These are phyloP conservation scores for Drosophila eohydei DNA, from an alignment of 2,888 invertebrate genomes.

Conservation along the genomic window DNA sequence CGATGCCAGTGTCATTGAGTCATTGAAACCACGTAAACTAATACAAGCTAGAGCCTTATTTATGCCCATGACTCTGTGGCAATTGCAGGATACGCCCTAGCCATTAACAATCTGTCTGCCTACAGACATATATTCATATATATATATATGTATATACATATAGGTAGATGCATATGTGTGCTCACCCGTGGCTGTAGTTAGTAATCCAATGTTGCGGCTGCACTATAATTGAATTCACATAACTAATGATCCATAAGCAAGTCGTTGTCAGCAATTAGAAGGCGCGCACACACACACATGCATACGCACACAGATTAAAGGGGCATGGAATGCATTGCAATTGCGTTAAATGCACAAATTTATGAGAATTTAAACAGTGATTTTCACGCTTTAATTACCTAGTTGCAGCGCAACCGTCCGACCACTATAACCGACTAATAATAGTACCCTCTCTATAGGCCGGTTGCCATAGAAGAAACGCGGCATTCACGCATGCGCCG, in stretches of 20 bases:
- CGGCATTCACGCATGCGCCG: constrained; percentile 35
- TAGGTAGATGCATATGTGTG: constrained; percentile 13
- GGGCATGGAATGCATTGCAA: constrained; percentile 48
- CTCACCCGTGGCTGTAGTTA: constrained; percentile 43
- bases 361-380: constrained; percentile 83
- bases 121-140: constrained; percentile 6
- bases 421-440: constrained; percentile 51
- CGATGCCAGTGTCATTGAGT: constrained; percentile 27
- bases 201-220: constrained; percentile 61
- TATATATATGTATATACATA: constrained; percentile 13
- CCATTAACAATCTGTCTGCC: constrained; percentile 38
- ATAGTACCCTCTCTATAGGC: constrained; percentile 40
- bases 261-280: constrained; percentile 52
- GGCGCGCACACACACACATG: constrained; percentile 12
- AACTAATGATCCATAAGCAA: constrained; percentile 65
- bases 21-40: constrained; percentile 7
- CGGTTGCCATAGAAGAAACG: constrained; percentile 32
- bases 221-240: constrained; percentile 74
- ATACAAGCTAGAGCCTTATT: constrained; percentile 5
- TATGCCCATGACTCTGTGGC: constrained; percentile 15
- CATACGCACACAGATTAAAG: constrained; percentile 12
- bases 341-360: constrained; percentile 79
- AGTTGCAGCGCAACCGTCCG: constrained; percentile 21
- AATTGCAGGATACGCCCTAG: constrained; percentile 33
- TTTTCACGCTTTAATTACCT: constrained; percentile 84